Percentiles rank a stretch among this genome's conserved stretches.
These are phyloP conservation scores for Lobophora halterata DNA, from an alignment of 2,888 invertebrate species.

Conservation along the genomic window DNA sequence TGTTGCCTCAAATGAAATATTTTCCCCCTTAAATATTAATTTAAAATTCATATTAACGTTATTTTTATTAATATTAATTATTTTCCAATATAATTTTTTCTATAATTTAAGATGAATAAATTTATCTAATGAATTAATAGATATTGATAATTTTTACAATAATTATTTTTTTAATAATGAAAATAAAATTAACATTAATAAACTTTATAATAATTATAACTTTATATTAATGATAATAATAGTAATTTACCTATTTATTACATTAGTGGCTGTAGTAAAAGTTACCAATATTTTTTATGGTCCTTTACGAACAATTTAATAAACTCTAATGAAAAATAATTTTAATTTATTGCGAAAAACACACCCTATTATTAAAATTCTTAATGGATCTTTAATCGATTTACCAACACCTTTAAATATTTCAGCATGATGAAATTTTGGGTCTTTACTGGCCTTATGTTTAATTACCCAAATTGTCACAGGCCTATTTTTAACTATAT, in stretches of 20 bases:
- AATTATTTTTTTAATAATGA: constrained; percentile 49
- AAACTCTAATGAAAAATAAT: no score
- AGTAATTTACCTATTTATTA: constrained; percentile 82
- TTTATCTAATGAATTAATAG: no score
- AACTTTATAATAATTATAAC: constrained; percentile 77
- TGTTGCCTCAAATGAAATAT: constrained; percentile 82
- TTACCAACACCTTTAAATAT: no score
- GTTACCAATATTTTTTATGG: constrained; percentile 79
- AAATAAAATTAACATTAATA: constrained; percentile 71
- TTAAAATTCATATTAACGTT: no score
- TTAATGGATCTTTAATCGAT: no score
- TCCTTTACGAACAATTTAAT: constrained; percentile 66
- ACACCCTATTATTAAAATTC: no score
- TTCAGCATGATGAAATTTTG: constrained; percentile 86
- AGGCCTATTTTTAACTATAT: constrained; percentile 86
- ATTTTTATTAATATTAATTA: no score
- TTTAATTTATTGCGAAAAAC: no score
- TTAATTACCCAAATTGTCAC: constrained; percentile 84
- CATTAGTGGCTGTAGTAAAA: constrained; percentile 80
- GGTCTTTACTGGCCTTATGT: constrained; percentile 83
- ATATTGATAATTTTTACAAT: constrained; percentile 40
- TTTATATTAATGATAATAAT: constrained; percentile 73
- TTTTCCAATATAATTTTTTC: no score
- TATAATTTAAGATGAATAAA: no score
- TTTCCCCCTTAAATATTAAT: no score